phyloP scores from a whole-genome alignment of 1,140 invertebrate species.

The Scylla paramamosain region DNA sequence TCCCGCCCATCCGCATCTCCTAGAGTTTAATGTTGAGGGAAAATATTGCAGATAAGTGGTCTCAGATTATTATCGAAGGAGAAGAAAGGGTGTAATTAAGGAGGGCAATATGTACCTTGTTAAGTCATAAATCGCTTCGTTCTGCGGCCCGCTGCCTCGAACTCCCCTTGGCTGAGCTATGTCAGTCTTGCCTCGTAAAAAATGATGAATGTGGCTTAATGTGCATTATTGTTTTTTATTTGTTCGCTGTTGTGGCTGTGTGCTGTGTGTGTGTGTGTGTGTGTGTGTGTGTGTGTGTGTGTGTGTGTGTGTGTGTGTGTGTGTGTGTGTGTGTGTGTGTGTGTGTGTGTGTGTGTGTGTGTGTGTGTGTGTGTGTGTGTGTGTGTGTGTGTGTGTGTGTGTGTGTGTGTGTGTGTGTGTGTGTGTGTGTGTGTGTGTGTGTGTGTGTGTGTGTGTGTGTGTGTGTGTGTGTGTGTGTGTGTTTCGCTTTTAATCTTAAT shows the following conservation, averaged over 20 bases:
- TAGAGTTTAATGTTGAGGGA: constrained; percentile 53
- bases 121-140: constrained; percentile 41
- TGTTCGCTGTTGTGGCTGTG: constrained; percentile 22
- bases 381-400: no score
- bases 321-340: constrained; percentile 7
- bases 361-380: no score
- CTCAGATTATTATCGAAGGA: constrained; percentile 65
- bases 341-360: no score
- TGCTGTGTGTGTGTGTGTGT: constrained; percentile 32
- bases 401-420: no score
- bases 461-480: no score
- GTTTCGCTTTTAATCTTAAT: no score
- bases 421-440: no score
- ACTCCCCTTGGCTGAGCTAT: constrained; percentile 3
- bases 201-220: constrained; percentile 56
- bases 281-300: constrained; percentile 45
- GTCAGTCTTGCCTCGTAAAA: constrained; percentile 40
- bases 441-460: no score
- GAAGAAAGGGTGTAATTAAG: constrained; percentile 57
- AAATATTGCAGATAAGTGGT: constrained; percentile 61
- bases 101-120: constrained; percentile 63
- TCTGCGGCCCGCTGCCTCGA: neutral
- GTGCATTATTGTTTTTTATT: constrained; percentile 65
- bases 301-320: constrained; percentile 36
- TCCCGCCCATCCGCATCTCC: neutral